Conservation (phyloP, 2,113 vertebrate genomes). For the Cisticola juncidis region DNA sequence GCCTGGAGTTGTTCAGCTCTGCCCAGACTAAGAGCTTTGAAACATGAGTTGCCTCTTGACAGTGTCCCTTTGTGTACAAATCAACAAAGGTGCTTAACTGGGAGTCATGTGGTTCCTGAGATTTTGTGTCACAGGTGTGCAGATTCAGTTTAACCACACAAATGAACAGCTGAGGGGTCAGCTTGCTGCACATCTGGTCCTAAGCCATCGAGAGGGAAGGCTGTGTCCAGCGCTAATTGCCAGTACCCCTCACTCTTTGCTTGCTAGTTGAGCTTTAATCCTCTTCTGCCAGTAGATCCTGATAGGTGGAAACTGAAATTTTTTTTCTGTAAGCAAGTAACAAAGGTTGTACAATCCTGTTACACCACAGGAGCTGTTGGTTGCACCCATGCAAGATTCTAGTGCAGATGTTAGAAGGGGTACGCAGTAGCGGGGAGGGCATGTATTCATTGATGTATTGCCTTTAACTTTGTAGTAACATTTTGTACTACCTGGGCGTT, state of each 20-base stretch:
- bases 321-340: not conserved
- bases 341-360: not conserved
- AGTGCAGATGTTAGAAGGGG: not conserved
- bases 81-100: conserved; percentile 6
- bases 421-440: not conserved
- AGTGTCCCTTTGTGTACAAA: conserved; percentile 38
- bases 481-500: not conserved
- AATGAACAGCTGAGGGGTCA: conserved; percentile 60
- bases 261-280: conserved; percentile 41
- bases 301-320: not conserved
- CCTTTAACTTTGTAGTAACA: not conserved
- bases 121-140: conserved; percentile 68
- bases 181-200: conserved; percentile 28
- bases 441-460: not conserved
- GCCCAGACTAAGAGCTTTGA: not conserved
- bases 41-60: not conserved
- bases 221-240: not conserved
- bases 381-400: not conserved
- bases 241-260: conserved; percentile 10
- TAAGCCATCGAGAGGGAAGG: not conserved
- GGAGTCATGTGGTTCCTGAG: not conserved
- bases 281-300: not conserved
- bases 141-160: conserved; percentile 42
- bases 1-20: not conserved
- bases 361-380: not conserved